Evolutionary conservation across 1,140 invertebrate species (phyloP), one percentile per base, ranked within the genome.

Genomic region (Harpegnathos saltator): DNA sequence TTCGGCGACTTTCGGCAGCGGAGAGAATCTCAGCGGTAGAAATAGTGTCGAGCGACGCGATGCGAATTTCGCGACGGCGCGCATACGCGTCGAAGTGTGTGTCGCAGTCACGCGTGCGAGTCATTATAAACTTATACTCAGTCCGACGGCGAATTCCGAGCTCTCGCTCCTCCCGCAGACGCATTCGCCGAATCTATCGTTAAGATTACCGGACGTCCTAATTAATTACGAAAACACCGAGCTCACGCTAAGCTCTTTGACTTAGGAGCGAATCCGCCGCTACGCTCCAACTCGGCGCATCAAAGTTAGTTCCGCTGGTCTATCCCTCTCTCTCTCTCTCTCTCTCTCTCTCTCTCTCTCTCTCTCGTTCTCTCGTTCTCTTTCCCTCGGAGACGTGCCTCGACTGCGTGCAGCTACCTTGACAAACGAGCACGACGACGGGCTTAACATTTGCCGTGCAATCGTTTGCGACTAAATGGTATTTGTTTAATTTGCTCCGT

Each of bases 401-500:
- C 86, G 84, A 89, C 78, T 63, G 17, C 50, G 73, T 48, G 54
- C 12, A 33, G 72, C 11, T 59, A 84, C 22, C 59, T 87, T 62
- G 54, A 65, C 83, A 85, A 87, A 87, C 48, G 52, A 63, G 69
- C 44, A 50, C 38, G 65, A 50, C 38, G 65, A 84, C 44, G 65
- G 58, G 68, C 82, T 88, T 89, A 88, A 86, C 89, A 84, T 90
- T 86, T 89, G 65, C 88, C 77, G 56, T 82, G 62, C 62, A 82
- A 89, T 83, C 81, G 77, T 87, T 82, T 83, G 83, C 72, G 87
- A 85, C 84, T 81, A 86, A 90, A 90, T 86, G 85, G 80, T 92
- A 91, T 92, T 92, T 91, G 90, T 91, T 87, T 90, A 91, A 90
- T 91, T 91, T 91, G 84, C 82, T 44, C 66, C 56, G 69, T 38